Percentiles rank a stretch among this genome's conserved stretches.
Conservation (phyloP, 2,888 invertebrate species). For the Labia minor region DNA sequence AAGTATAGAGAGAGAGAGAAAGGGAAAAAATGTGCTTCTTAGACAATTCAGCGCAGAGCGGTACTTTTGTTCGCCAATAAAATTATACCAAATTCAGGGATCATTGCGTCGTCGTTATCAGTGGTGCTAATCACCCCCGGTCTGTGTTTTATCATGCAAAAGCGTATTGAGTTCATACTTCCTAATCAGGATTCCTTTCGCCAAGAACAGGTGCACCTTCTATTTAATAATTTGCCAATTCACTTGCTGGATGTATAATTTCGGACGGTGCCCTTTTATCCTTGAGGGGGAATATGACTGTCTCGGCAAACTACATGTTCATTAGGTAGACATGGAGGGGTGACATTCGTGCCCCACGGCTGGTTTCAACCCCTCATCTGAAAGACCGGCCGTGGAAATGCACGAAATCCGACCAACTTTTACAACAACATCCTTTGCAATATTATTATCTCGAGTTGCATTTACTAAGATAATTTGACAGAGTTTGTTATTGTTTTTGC, state of each 20-base stretch:
- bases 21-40: background rate
- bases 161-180: background rate
- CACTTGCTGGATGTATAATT: background rate
- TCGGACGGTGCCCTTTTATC: background rate
- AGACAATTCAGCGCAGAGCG: background rate
- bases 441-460: background rate
- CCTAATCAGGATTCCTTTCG: background rate
- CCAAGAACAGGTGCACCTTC: background rate
- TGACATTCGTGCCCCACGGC: background rate
- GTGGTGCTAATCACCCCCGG: background rate
- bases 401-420: background rate
- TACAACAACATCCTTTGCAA: background rate
- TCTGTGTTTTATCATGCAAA: background rate
- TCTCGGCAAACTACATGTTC: background rate
- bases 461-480: background rate
- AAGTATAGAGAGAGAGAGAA: background rate
- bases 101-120: background rate
- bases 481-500: background rate
- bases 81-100: background rate
- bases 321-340: background rate
- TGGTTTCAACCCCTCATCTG: slow-evolving; percentile 1
- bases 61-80: background rate
- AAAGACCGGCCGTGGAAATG: background rate
- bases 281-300: background rate
- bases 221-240: slow-evolving; percentile 7